A percentile compares a stretch with the other conserved stretches of the same genome.
These are phyloP conservation scores for Melanotus villosus DNA, from an alignment of 2,888 invertebrate species.

Conservation along the genomic window DNA sequence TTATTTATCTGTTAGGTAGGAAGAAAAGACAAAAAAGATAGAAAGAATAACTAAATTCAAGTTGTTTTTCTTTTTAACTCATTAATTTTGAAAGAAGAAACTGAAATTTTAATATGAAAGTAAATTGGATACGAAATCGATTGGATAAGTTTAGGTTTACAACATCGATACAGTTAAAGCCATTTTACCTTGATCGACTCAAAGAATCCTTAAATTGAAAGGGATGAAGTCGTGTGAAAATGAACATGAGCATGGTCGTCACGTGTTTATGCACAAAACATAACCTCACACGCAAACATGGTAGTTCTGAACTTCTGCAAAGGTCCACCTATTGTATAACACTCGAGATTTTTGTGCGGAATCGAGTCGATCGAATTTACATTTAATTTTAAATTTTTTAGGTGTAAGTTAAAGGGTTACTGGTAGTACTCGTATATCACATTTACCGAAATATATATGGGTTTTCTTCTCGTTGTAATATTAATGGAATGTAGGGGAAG, in stretches of 20 bases:
- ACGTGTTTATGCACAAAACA: constrained; percentile 23
- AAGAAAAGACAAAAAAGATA: no score
- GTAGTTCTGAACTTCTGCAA: not conserved
- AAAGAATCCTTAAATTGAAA: constrained; percentile 15
- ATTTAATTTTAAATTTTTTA: not conserved
- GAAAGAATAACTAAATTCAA: no score
- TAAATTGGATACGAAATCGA: not conserved
- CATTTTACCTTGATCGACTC: constrained; percentile 17
- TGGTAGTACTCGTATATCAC: no score
- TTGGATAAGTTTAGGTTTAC: not conserved
- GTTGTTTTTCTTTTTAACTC: no score
- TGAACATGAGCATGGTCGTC: constrained; percentile 15
- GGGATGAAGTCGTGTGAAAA: constrained; percentile 5
- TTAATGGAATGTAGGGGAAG: no score
- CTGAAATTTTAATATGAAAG: not conserved
- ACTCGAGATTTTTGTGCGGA: not conserved
- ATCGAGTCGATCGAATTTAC: not conserved
- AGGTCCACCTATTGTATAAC: not conserved
- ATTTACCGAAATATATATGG: no score
- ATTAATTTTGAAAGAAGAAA: no score
- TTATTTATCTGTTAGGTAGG: no score
- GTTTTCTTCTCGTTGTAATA: no score
- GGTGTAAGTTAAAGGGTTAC: not conserved
- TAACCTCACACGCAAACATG: constrained; percentile 15
- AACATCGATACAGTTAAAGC: constrained; percentile 7